Percentiles rank a stretch among this genome's conserved stretches.
Evolutionary conservation across 2,113 vertebrate species (phyloP).

Genomic region (Planiliza haematocheilus): DNA sequence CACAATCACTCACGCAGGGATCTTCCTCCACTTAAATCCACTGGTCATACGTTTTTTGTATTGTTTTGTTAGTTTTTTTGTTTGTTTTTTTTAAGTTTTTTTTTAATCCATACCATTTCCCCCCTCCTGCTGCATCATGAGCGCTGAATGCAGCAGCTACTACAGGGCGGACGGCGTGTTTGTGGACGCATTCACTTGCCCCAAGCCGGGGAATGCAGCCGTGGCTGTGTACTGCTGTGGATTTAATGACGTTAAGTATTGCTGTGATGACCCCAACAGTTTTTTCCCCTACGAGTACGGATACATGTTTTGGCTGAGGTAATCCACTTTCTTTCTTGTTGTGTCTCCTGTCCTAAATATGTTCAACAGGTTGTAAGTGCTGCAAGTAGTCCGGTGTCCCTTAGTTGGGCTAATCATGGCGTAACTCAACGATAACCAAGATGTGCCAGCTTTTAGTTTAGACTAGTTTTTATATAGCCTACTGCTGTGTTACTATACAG

Average conservation of each 20-base stretch:
- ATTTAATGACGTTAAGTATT: constrained; percentile 94
- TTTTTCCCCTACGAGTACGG: constrained; percentile 93
- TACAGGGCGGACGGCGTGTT: constrained; percentile 83
- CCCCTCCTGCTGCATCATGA: constrained; percentile 79
- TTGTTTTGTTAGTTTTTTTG: accelerated
- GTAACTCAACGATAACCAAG: too few relatives aligned
- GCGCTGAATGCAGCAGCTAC: constrained; percentile 88
- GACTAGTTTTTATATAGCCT: too few relatives aligned
- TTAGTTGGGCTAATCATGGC: too few relatives aligned
- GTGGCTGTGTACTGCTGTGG: constrained; percentile 90
- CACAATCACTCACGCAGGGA: background rate
- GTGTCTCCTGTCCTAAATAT: background rate
- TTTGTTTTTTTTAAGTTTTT: too few relatives aligned
- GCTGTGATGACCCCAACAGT: constrained; percentile 93
- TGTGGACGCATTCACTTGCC: constrained; percentile 89
- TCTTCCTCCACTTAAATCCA: background rate
- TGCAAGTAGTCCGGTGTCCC: too few relatives aligned
- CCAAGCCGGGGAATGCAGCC: constrained; percentile 83
- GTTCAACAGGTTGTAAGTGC: too few relatives aligned
- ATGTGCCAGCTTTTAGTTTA: too few relatives aligned
- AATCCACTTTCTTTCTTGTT: constrained; percentile 31
- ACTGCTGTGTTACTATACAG: too few relatives aligned
- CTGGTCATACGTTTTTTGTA: background rate
- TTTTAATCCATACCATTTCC: too few relatives aligned
- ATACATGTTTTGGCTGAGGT: constrained; percentile 98